Evolutionary conservation across 2,797 vertebrate species (phyloP), one percentile per base, ranked within the genome.

Genomic region (Cyclura pinguis): DNA sequence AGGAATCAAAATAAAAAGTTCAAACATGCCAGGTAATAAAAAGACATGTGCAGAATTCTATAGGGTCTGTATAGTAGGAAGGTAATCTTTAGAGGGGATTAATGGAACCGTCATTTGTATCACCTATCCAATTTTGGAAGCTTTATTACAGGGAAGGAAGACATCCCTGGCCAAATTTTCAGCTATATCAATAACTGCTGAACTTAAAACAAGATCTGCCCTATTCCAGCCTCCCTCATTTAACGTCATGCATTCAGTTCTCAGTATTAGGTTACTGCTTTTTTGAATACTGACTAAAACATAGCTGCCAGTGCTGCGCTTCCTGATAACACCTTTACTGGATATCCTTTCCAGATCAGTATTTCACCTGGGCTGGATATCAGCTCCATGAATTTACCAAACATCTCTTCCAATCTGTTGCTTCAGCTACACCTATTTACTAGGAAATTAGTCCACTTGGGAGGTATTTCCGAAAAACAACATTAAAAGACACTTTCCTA

Each of bases 11-110:
- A 96, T 94, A 97, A 96, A 96, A 96, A 92, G 95, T 96, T 97
- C 96, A 95, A 97, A 97, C 97, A 98, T 98, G 97, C 97, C 95
- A 95, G 95, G 94, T 96, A 96, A 97, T 97, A 97, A 95, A 96
- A 95, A 96, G 95, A 95, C 92, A 13, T 96, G 96, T 97, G 97
- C 97, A 96, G 93, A 96, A 93, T 90, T 95, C 89, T 93, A 89
- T 93, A 92, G 93, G 91, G 95, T 94, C 96, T 97, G 96, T 97
- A 97, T 96, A 97, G 97, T 96, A 97, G 97, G 96, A 97, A 96
- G 94, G 90, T 92, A 91, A 95, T 96, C 96, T 96, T 92, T 94
- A 95, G 94, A 96, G 94, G 95, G 90, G 92, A 93, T 91, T 93
- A 22, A 95, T 93, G 93, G 95, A 88, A 96, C 94, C 94, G 88